These are phyloP conservation scores for Blastobasis lacticolella DNA, from an alignment of 2,888 invertebrate genomes.

Conservation along the genomic window DNA sequence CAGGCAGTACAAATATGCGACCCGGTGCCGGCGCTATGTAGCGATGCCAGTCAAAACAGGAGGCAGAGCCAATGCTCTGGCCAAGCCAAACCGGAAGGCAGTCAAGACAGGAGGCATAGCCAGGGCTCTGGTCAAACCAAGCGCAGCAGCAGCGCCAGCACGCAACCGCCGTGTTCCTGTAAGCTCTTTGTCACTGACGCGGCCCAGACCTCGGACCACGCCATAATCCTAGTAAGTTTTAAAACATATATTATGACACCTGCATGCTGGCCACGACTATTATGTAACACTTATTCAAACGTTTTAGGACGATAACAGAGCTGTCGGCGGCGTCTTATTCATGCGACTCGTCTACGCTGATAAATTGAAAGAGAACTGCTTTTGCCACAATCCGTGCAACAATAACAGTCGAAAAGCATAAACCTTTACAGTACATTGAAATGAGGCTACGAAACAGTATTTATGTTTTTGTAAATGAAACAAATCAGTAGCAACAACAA, in stretches of 20 bases:
- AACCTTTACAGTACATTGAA: no score
- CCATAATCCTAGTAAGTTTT: constrained; percentile 42
- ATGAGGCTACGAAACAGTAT: not conserved
- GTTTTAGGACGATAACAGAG: constrained; percentile 27
- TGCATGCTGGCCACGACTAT: not conserved
- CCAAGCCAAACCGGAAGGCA: no score
- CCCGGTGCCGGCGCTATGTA: no score
- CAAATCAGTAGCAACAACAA: no score
- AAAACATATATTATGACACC: not conserved
- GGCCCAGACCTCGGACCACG: constrained; percentile 47
- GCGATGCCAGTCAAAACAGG: no score
- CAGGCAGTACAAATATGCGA: no score
- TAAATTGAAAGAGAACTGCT: constrained; percentile 22
- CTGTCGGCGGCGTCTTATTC: constrained; percentile 24
- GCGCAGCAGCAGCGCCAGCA: not conserved
- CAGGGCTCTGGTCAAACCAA: not conserved
- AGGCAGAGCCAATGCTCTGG: no score
- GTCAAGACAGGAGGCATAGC: not conserved
- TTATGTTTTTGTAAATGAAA: not conserved
- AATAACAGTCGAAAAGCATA: no score
- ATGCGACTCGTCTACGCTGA: constrained; percentile 43
- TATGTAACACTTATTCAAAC: constrained; percentile 2
- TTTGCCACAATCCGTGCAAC: not conserved
- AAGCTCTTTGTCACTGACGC: constrained; percentile 7
- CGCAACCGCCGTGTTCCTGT: not conserved